These are phyloP conservation scores for Arion vulgaris DNA, from an alignment of 1,140 invertebrate genomes.

Conservation along the genomic window DNA sequence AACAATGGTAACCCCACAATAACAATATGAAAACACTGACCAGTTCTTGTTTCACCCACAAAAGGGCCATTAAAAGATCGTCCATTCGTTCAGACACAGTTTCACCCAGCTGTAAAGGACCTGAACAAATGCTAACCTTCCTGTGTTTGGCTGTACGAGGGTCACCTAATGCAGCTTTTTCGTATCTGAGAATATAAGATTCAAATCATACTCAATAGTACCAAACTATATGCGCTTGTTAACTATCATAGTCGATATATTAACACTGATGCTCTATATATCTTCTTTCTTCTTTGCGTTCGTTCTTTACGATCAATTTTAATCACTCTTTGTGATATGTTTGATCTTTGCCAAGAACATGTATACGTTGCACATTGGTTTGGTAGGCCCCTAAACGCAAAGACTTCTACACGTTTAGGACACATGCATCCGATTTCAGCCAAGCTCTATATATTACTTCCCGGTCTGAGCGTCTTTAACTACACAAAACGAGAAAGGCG, in stretches of 20 bases:
- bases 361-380: no score
- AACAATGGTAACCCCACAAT: neutral
- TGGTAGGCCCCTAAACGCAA: no score
- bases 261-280: neutral
- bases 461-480: no score
- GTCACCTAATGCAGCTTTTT: conserved; percentile 41
- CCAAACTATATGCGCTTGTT: no score
- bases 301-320: no score
- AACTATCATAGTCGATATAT: neutral
- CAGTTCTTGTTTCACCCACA: conserved; percentile 60
- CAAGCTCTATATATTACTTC: no score
- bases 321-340: no score
- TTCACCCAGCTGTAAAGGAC: conserved; percentile 27
- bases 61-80: conserved; percentile 53
- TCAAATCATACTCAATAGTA: neutral
- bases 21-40: conserved; percentile 37
- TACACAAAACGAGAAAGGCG: no score
- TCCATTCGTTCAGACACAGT: conserved; percentile 44
- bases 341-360: no score
- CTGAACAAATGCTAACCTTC: conserved; percentile 47
- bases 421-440: no score
- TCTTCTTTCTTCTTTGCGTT: no score
- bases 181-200: conserved; percentile 24
- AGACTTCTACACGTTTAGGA: no score
- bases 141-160: conserved; percentile 39